Conservation (phyloP, 1,140 invertebrate genomes). For the Drosophila aff. region DNA sequence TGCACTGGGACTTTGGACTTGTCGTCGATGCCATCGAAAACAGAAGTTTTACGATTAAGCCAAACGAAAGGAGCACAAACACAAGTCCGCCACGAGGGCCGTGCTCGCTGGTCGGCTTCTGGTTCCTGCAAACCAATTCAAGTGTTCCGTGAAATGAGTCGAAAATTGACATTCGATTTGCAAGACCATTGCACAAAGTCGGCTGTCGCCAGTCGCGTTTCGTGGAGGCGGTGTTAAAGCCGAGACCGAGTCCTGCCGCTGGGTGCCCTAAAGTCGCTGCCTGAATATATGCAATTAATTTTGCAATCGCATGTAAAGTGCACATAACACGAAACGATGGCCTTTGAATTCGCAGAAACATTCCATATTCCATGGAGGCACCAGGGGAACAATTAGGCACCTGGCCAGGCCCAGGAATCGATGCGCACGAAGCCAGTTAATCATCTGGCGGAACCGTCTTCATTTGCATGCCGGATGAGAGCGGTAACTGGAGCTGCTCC, state of each 20-base stretch:
- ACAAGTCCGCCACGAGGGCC: constrained; percentile 20
- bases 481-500: neutral
- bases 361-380: constrained; percentile 17
- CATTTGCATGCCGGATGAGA: constrained; percentile 23
- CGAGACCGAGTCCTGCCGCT: neutral
- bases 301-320: constrained; percentile 58
- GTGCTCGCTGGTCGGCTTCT: constrained; percentile 5
- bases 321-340: constrained; percentile 51
- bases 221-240: constrained; percentile 25
- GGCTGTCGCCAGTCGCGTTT: constrained; percentile 18
- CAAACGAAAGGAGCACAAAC: constrained; percentile 50
- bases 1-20: constrained; percentile 18
- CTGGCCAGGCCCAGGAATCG: constrained; percentile 8
- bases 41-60: constrained; percentile 64
- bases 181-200: constrained; percentile 78
- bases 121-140: constrained; percentile 70
- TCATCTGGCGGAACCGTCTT: constrained; percentile 11
- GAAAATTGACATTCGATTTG: constrained; percentile 84
- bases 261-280: constrained; percentile 29
- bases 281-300: constrained; percentile 50
- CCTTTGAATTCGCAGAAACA: constrained; percentile 33
- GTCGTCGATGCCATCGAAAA: constrained; percentile 58
- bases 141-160: constrained; percentile 85
- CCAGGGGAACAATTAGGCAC: constrained; percentile 28
- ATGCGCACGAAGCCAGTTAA: constrained; percentile 17